phyloP scores from a whole-genome alignment of 1,140 invertebrate species.

The Drosophila kepulauana region DNA sequence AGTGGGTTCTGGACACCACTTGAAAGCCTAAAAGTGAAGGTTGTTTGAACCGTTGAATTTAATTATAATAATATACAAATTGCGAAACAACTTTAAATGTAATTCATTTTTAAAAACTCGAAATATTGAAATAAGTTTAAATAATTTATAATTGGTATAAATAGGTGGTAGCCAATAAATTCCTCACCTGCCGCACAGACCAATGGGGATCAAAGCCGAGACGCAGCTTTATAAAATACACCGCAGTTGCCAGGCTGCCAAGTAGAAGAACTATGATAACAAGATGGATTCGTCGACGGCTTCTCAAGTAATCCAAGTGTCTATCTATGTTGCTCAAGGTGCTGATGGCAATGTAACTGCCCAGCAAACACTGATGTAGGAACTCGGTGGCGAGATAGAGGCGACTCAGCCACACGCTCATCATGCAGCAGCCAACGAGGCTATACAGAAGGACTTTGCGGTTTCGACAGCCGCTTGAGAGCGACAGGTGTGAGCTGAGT shows the following conservation, averaged over 20 bases:
- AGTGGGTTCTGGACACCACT: slow-evolving; percentile 74
- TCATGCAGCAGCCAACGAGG: slow-evolving; percentile 7
- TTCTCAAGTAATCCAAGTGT: slow-evolving; percentile 30
- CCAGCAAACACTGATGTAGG: slow-evolving; percentile 73
- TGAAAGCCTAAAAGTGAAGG: slow-evolving; percentile 61
- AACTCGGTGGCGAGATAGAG: slow-evolving; percentile 75
- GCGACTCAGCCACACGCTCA: slow-evolving; percentile 68
- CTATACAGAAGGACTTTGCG: neutral
- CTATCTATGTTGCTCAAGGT: slow-evolving; percentile 39
- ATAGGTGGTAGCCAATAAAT: neutral
- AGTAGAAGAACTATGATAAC: slow-evolving; percentile 37
- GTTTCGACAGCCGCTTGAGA: neutral
- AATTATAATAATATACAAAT: neutral
- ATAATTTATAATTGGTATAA: too few relatives aligned
- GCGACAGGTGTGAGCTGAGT: slow-evolving; percentile 8
- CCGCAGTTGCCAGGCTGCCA: slow-evolving; percentile 35
- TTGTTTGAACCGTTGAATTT: neutral
- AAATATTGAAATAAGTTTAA: too few relatives aligned
- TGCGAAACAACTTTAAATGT: neutral
- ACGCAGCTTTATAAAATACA: slow-evolving; percentile 67
- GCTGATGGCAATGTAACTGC: slow-evolving; percentile 51
- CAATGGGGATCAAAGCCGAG: slow-evolving; percentile 72
- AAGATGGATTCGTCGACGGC: neutral
- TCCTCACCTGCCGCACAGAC: slow-evolving; percentile 73
- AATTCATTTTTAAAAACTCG: too few relatives aligned